Evolutionary conservation across 2,797 vertebrate genomes (phyloP).

Genomic region (Phrynocephalus guinanensis): DNA sequence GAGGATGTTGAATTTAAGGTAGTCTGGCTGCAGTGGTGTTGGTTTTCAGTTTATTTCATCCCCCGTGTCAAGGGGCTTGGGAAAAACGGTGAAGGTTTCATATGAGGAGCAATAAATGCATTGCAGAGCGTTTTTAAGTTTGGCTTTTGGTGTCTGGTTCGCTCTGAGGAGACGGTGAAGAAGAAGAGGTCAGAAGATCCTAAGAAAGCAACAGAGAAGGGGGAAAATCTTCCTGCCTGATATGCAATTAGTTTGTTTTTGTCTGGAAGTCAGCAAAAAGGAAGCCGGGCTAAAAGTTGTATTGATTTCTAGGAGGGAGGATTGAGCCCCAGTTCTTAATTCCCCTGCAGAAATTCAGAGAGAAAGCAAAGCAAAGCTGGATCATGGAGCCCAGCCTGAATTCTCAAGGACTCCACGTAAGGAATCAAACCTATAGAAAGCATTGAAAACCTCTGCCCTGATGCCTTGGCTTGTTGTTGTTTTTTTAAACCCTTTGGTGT

Average conservation of each 20-base stretch:
- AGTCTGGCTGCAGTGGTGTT: not conserved
- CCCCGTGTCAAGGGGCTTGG: not conserved
- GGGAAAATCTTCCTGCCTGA: not conserved
- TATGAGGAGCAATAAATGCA: not conserved
- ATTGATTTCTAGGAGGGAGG: not conserved
- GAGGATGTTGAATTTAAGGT: conserved; percentile 61
- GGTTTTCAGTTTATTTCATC: not conserved
- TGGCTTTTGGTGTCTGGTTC: not conserved
- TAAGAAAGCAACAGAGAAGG: too few relatives aligned
- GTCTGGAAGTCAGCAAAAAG: not conserved
- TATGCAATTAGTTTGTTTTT: too few relatives aligned
- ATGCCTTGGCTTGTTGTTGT: too few relatives aligned
- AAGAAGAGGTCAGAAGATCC: not conserved
- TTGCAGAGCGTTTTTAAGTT: not conserved
- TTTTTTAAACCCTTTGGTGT: not conserved
- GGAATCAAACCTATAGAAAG: too few relatives aligned
- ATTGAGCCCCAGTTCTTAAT: too few relatives aligned
- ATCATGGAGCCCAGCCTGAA: too few relatives aligned
- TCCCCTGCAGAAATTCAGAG: not conserved
- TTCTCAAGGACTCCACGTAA: too few relatives aligned
- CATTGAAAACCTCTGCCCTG: not conserved
- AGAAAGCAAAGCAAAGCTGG: not conserved
- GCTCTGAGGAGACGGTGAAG: not conserved
- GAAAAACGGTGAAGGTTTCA: not conserved
- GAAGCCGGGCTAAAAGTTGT: not conserved